Evolutionary conservation across 2,888 invertebrate genomes (phyloP), one percentile per base, ranked within the genome.

Genomic region (Drosophila dives): DNA sequence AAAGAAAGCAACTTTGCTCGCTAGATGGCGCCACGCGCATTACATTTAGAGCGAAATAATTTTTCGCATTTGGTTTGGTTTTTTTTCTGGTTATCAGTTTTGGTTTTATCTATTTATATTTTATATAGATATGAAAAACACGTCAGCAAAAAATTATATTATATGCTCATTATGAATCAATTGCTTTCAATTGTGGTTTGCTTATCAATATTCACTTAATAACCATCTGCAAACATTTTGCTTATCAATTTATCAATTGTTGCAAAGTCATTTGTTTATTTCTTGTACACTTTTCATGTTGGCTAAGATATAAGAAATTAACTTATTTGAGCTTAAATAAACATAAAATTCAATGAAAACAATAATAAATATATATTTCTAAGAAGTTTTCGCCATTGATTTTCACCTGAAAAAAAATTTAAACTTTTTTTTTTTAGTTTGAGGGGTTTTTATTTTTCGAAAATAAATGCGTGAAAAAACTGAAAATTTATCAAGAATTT

Each of bases 21-120:
- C 4, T 75, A 75, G 83, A 78, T 83, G 83, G 78, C 72, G 82
- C 75, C 82, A 84, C 63, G 0, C n/a, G 61, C 80, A 72, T 54
- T 64, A 33, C 72, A 79, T 79, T 63, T 53, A 11, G 38, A 23
- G 15, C 29, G 12, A 48, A 59, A 48, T 51, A 32, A 36, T 64
- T 17, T 45, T 15, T 45, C 42, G 20, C 15, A 32, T 53, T 63
- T 59, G 20, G 42, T 40, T 11, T 2, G 15, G 4, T 26, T 45
- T 42, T 34, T 20, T 7, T 15, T 17, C 42, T 20, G 36, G 38
- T 61, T 72, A 59, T 64, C 54, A 23, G 29, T 54, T 12, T 34
- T 53, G 34, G 34, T 23, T 7, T 15, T 23, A 12, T 38, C n/a
- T 49, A 29, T 6, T 29, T 29, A 29, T 29, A 29, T 29, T 29